These are phyloP conservation scores for Caenorhabditis japonica DNA, from an alignment of 2,888 invertebrate species.

Conservation along the genomic window DNA sequence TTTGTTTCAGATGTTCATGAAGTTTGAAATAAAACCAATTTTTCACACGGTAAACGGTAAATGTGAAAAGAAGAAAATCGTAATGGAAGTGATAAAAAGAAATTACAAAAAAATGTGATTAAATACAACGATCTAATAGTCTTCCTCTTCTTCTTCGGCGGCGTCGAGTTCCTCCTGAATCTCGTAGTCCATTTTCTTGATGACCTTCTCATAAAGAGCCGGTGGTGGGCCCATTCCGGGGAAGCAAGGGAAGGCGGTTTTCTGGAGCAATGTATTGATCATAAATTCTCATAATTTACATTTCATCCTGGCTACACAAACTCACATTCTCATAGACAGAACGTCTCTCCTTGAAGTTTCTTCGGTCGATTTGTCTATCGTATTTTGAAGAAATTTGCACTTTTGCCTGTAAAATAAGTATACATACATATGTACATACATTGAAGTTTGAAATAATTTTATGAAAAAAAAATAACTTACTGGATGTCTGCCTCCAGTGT, in stretches of 20 bases:
- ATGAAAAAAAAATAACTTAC: constrained; percentile 27
- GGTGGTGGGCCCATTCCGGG: constrained; percentile 76
- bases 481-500: constrained; percentile 65
- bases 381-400: constrained; percentile 98
- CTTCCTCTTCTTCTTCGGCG: constrained; percentile 51
- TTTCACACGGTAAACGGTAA: too few relatives aligned
- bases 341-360: constrained; percentile 79
- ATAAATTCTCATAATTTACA: constrained; percentile 4
- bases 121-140: constrained; percentile 26
- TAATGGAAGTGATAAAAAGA: constrained; percentile 4
- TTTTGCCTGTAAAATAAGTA: constrained; percentile 84
- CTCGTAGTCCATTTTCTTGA: constrained; percentile 61
- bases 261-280: too few relatives aligned
- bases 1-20: too few relatives aligned
- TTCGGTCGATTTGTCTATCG: constrained; percentile 96
- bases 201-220: constrained; percentile 63
- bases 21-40: too few relatives aligned
- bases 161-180: constrained; percentile 57
- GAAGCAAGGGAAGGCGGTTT: constrained; percentile 73
- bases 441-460: too few relatives aligned
- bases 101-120: not conserved
- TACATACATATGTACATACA: too few relatives aligned
- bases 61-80: not conserved
- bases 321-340: constrained; percentile 74
- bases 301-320: not conserved